phyloP scores from a whole-genome alignment of 2,113 vertebrate species.

The Pteropus alecto region DNA sequence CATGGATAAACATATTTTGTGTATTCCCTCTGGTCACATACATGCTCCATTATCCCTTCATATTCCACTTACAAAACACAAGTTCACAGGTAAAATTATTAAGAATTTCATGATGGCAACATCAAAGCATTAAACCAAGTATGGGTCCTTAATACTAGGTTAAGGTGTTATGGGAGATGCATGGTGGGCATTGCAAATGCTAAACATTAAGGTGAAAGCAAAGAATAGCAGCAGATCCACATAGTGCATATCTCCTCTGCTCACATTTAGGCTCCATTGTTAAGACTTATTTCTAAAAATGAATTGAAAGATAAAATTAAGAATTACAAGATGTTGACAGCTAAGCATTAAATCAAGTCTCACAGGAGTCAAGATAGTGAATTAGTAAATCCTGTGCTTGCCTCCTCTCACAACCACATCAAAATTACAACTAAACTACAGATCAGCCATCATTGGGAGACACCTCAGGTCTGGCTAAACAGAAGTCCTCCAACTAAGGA shows the following conservation, averaged over 20 bases:
- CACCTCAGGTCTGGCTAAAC: too few relatives aligned
- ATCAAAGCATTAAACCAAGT: not conserved
- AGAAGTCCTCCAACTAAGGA: too few relatives aligned
- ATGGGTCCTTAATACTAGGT: not conserved
- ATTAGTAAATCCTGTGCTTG: too few relatives aligned
- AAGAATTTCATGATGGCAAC: not conserved
- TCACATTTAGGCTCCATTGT: not conserved
- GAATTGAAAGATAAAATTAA: not conserved
- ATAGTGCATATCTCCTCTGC: not conserved
- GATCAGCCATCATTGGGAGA: too few relatives aligned
- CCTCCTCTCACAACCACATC: too few relatives aligned
- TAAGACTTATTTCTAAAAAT: not conserved
- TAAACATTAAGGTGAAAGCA: not conserved
- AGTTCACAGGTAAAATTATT: not conserved
- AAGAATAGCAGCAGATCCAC: not conserved
- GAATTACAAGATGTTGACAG: not conserved
- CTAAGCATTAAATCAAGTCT: not conserved
- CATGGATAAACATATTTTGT: not conserved
- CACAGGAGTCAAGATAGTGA: too few relatives aligned
- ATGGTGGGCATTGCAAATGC: not conserved
- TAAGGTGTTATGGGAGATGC: not conserved
- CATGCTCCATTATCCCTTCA: not conserved
- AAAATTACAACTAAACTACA: too few relatives aligned
- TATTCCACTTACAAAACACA: not conserved
- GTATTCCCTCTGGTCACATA: not conserved